Conservation (phyloP, 2,113 vertebrate genomes). For the Butorides virescens region DNA sequence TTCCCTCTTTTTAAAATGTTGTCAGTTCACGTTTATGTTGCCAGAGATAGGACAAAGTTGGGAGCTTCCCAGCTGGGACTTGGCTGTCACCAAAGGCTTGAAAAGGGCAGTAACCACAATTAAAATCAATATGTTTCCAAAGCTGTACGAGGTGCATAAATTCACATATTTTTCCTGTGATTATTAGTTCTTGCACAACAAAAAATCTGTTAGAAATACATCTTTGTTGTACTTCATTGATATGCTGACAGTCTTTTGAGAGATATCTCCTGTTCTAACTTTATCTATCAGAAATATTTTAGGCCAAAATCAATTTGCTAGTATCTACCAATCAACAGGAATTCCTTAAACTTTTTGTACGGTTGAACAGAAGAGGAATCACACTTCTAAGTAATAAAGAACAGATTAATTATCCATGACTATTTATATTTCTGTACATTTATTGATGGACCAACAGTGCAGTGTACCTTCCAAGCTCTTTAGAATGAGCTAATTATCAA, state of each 20-base stretch:
- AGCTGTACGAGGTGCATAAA: background rate
- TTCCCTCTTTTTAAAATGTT: background rate
- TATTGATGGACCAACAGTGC: background rate
- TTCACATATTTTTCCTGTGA: background rate
- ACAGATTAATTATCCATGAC: background rate
- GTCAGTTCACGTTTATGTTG: background rate
- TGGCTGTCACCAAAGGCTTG: background rate
- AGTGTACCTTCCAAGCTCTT: background rate
- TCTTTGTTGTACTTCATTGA: background rate
- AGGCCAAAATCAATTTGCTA: background rate
- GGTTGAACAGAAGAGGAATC: background rate
- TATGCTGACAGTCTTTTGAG: background rate
- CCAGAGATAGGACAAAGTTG: background rate
- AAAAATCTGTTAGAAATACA: background rate
- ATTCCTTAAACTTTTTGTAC: background rate
- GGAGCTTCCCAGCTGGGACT: background rate
- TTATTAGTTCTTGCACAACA: background rate
- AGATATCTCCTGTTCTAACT: background rate
- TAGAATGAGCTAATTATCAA: background rate
- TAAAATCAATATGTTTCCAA: background rate
- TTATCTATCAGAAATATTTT: background rate
- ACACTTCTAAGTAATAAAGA: background rate
- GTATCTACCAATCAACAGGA: background rate
- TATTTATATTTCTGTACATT: background rate
- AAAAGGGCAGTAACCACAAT: background rate